phyloP scores from a whole-genome alignment of 2,888 invertebrate species.

The Leptopilina syphax region DNA sequence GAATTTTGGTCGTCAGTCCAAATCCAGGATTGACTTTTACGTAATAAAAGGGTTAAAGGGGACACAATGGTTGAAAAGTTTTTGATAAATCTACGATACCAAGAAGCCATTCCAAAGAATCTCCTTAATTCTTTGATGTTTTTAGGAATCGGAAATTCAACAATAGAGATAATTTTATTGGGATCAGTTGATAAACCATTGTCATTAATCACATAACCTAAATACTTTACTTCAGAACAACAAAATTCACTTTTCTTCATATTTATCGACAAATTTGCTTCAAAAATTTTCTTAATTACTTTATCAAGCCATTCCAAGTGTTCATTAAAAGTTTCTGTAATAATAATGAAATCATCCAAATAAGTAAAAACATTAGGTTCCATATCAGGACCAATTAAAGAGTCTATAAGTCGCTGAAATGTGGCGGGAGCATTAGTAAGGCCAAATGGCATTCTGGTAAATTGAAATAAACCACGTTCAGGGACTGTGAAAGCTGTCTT shows the following conservation, averaged over 20 bases:
- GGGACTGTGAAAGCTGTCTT: not conserved
- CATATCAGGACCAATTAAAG: not conserved
- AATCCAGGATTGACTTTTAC: slow-evolving; percentile 41
- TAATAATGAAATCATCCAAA: slow-evolving; percentile 50
- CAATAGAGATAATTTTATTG: too few relatives aligned
- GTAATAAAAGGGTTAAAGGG: slow-evolving; percentile 50
- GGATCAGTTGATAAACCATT: too few relatives aligned
- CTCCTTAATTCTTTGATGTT: too few relatives aligned
- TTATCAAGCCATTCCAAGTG: too few relatives aligned
- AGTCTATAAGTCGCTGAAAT: not conserved
- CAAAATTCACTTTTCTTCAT: too few relatives aligned
- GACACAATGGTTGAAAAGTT: slow-evolving; percentile 52
- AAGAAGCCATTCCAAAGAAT: slow-evolving; percentile 42
- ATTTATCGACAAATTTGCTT: too few relatives aligned
- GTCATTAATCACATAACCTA: slow-evolving; percentile 62
- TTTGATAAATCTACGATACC: slow-evolving; percentile 61
- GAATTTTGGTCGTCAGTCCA: slow-evolving; percentile 43
- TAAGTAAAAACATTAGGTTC: slow-evolving; percentile 25
- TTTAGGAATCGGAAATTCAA: too few relatives aligned
- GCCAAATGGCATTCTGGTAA: not conserved
- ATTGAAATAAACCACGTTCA: not conserved
- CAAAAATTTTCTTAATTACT: too few relatives aligned
- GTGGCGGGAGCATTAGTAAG: too few relatives aligned
- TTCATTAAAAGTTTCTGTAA: too few relatives aligned
- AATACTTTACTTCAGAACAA: slow-evolving; percentile 48